Evolutionary conservation across 2,888 invertebrate genomes (phyloP), one percentile per base, ranked within the genome.

Genomic region (Cerastis leucographa): DNA sequence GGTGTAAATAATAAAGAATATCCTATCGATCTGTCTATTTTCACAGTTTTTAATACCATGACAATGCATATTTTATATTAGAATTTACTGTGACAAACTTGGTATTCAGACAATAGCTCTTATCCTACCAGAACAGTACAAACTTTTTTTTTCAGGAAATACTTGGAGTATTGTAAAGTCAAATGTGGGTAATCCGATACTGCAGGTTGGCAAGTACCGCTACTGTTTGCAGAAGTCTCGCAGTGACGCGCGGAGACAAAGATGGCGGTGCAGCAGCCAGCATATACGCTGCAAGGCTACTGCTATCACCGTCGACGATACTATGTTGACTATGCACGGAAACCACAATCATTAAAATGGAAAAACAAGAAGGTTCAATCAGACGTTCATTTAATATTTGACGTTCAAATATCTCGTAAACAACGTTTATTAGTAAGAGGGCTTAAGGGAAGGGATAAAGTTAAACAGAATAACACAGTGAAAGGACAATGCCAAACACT

Each of bases 131-230:
- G 40, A 25, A 22, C 8, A 17, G 42, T 56, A 22, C n/a, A 82
- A 1, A 35, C 3, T 8, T 35, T 22, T 14, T 3, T 71, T 73
- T 46, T 62, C 65, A 81, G 76, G 54, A 35, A 71, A 56, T 6
- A 49, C 25, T 11, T 85, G 67, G 72, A 69, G 22, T n/a, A 78
- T 81, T 17, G 85, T 82, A 14, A 79, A 62, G 25, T 91, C 92
- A 0, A 78, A 76, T 25, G 86, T 85, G 51, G 92, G 92, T 0
- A 90, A 90, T 40, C 85, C 87, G 11, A 74, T 92, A 12, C 80
- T 92, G 44, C 81, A 88, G 22, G 71, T 90, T 7, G 78, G 85
- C 0, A 91, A 89, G 0, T 92, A 90, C 76, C 90, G 88, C 1
- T 92, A 90, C 80, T 90, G 88, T 19, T 64, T 86, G 42, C 89